Evolutionary conservation across 2,797 vertebrate species (phyloP), one percentile per base, ranked within the genome.

Genomic region (Syngnathus acus): DNA sequence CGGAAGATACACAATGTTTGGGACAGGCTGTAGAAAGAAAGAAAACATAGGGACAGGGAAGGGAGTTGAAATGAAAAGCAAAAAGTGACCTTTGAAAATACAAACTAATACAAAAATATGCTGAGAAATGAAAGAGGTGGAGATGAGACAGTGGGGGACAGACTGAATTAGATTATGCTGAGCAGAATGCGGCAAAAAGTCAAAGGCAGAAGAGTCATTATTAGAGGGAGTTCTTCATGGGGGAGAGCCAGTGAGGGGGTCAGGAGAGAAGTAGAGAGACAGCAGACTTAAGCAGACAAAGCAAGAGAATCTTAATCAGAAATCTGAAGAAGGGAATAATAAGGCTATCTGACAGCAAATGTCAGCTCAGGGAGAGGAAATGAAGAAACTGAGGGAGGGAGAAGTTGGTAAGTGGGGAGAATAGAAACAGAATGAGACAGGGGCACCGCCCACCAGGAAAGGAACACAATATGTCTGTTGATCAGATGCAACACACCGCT

Each of bases 291-390:
- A 64, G 77, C 32, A 54, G 57, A 51, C 64, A 65, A 69, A 64
- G 66, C 10, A 26, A 75, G 64, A 82, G 78, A 83, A 77, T 82
- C 76, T 80, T 88, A 88, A 91, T 90, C 86, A 87, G 80, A 85
- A 84, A 84, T 87, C 73, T 86, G 76, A 82, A 78, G 82, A 86
- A 88, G 79, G 82, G 81, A 85, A 89, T 89, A 90, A 90, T 89
- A 85, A 89, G 86, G 80, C 80, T 78, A 71, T 63, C 75, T 86
- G 88, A 89, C 85, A 88, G 85, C 70, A 89, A 90, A 90, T 88
- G 90, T 91, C 89, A 89, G 74, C 72, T 70, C 60, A 72, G 72
- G 60, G 76, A 82, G 76, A 67, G 8, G 71, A 81, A 75, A 83
- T 70, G 73, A 74, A 47, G 51, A 11, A n/a, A 54, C 38, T 47